A percentile compares a stretch with the other conserved stretches of the same genome.
Conservation (phyloP, 2,797 vertebrate species). For the Acanthurus leucopareius region DNA sequence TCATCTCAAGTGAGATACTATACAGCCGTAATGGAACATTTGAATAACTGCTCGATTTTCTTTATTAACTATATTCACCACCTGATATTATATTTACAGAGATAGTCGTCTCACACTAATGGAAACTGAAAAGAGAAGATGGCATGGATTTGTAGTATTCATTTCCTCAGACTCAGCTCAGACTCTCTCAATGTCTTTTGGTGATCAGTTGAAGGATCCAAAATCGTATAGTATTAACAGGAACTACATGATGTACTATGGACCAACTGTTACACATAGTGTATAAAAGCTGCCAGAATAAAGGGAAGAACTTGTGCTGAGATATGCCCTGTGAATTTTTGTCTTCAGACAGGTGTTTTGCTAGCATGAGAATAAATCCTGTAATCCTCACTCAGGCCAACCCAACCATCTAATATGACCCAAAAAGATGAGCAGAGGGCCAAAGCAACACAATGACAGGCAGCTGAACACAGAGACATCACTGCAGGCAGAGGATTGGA, state of each 20-base stretch:
- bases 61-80: conserved; percentile 48
- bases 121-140: conserved; percentile 44
- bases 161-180: conserved; percentile 33
- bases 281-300: not conserved
- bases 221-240: conserved; percentile 5
- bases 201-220: conserved; percentile 17
- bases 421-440: conserved; percentile 42
- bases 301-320: not conserved
- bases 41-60: conserved; percentile 42
- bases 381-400: conserved; percentile 67
- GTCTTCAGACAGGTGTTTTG: conserved; percentile 68
- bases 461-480: conserved; percentile 66
- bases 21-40: conserved; percentile 50
- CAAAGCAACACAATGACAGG: conserved; percentile 30
- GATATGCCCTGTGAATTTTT: conserved; percentile 26
- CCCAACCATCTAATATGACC: conserved; percentile 32
- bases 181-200: conserved; percentile 15
- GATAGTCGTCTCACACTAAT: conserved; percentile 42
- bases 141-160: conserved; percentile 37
- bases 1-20: conserved; percentile 43
- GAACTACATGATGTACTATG: not conserved
- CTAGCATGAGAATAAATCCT: conserved; percentile 70
- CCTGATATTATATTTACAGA: conserved; percentile 56
- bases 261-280: not conserved
- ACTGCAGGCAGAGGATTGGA: conserved; percentile 44